Evolutionary conservation across 1,140 invertebrate genomes (phyloP).

Genomic region (Rhizoglyphus robini): DNA sequence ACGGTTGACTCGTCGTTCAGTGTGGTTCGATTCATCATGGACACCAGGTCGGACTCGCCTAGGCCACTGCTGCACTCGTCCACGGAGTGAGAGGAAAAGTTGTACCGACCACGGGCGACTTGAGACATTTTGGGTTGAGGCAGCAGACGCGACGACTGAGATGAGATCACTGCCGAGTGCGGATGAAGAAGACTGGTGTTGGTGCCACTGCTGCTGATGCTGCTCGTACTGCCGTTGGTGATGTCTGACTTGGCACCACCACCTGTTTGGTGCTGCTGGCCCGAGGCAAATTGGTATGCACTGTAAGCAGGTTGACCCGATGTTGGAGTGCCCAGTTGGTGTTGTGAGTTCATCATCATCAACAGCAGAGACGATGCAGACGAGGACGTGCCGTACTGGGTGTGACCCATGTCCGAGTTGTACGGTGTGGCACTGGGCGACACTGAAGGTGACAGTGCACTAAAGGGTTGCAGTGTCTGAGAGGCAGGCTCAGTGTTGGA

Average conservation of each 20-base stretch:
- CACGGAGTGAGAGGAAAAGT: not conserved
- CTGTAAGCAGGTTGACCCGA: not conserved
- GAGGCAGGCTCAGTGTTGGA: constrained; percentile 11
- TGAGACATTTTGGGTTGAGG: constrained; percentile 1
- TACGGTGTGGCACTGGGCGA: not conserved
- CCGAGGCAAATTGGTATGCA: not conserved
- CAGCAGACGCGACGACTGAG: not conserved
- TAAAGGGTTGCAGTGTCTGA: not conserved
- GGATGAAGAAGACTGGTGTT: not conserved
- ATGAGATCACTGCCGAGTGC: not conserved
- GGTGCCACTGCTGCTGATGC: not conserved
- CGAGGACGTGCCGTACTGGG: not conserved
- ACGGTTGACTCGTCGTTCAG: not conserved
- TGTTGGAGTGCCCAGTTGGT: not conserved
- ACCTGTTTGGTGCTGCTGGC: not conserved
- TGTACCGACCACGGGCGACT: not conserved
- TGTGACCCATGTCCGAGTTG: not conserved
- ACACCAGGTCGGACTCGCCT: not conserved
- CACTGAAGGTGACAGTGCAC: not conserved
- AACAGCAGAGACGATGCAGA: constrained; percentile 8
- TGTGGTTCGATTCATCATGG: constrained; percentile 3
- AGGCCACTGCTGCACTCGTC: constrained; percentile 3
- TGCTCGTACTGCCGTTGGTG: not conserved
- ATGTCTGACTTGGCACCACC: not conserved
- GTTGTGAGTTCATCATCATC: constrained; percentile 5